Base-by-base conservation (phyloP, 2,888 invertebrate genomes). In the Bellardia bayeri region DNA sequence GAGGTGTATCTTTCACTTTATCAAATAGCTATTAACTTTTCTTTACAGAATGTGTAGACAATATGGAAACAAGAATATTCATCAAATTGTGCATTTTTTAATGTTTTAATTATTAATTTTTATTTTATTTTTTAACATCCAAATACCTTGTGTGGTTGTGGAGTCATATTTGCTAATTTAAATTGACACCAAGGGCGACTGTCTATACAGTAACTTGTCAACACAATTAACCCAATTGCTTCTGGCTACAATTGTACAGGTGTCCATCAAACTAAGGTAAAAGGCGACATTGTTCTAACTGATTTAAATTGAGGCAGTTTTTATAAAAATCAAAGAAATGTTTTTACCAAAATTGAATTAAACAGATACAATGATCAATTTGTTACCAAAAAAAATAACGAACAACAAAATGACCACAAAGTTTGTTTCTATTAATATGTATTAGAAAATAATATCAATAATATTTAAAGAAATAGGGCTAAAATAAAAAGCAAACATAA, bases 381-480 rank as follows among this genome's bases (percentile, higher is more conserved):
- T 82, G 89, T 84, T 89, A 63, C 58, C 49, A 89, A 80, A 66
- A 89, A 64, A 78, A 42, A 89, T 85, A 82, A 87, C 87, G 78
- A 88, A 87, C 79, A 74, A 9, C n/a, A 72, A 76, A 76, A 56
- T 69, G 23, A 78, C 71, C 81, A 58, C 61, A 54, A 83, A 72
- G 82, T 14, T 69, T 51, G 82, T 14, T 69, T 51, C 42, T 85
- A 76, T 66, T 42, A 84, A 75, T 49, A 49, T 56, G 9, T 23
- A 40, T 33, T 14, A 58, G 42, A 81, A 16, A 64, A 79, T n/a
- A 89, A 87, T 75, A 84, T 83, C 16, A 58, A 63, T 37, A 37
- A 37, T 63, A 14, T 40, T 71, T 14, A 87, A 88, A 82, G 74
- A 68, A 63, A 58, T 42, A 11, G 14, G 71, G 45, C 49, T 69